Conservation (phyloP, 2,797 vertebrate genomes). For the Mionectes olivaceus region DNA sequence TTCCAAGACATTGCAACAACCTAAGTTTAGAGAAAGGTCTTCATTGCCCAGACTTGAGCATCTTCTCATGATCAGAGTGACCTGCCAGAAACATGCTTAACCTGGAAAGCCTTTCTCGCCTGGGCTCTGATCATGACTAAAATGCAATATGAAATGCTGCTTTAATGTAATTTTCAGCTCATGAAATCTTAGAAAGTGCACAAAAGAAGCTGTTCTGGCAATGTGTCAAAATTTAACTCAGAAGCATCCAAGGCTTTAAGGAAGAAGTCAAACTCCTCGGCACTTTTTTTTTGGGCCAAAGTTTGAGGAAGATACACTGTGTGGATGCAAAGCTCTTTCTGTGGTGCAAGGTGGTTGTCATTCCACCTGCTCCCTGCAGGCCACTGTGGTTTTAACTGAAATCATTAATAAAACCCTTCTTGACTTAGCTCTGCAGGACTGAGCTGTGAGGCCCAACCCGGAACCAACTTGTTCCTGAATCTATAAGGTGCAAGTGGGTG, state of each 20-base stretch:
- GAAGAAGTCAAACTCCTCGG: neutral
- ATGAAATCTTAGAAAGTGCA: conserved; percentile 38
- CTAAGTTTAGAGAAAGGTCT: neutral
- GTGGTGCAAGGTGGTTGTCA: neutral
- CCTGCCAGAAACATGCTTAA: neutral
- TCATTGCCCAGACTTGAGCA: neutral
- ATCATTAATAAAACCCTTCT: neutral
- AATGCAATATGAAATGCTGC: neutral
- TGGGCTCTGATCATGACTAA: neutral
- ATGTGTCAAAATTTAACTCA: neutral
- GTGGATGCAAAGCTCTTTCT: neutral
- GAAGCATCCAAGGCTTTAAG: neutral
- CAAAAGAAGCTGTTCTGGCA: conserved; percentile 20
- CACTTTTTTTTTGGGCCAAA: neutral
- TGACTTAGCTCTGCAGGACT: neutral
- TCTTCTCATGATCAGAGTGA: neutral
- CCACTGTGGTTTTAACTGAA: neutral
- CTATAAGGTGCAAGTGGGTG: neutral
- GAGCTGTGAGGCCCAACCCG: neutral
- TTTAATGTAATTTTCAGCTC: conserved; percentile 40
- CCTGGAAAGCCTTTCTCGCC: neutral
- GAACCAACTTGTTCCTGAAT: neutral
- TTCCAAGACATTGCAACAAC: neutral
- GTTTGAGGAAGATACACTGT: neutral
- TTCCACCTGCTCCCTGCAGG: neutral